Evolutionary conservation across 2,888 invertebrate species (phyloP).

Genomic region (Mellilla xanthometata): DNA sequence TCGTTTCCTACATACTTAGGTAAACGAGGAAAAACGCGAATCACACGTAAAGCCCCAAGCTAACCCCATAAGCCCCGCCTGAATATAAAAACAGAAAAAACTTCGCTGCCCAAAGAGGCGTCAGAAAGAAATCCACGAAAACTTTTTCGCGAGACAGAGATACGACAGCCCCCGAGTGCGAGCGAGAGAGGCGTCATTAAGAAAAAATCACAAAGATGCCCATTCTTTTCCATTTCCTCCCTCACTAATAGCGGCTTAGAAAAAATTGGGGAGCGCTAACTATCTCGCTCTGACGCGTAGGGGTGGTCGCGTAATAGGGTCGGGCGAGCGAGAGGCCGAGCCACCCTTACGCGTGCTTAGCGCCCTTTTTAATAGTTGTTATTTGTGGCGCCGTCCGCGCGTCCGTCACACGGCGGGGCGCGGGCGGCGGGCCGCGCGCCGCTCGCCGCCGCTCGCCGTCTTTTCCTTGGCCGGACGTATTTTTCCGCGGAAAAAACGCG

Average conservation of each 20-base stretch:
- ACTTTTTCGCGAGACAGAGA: conserved; percentile 51
- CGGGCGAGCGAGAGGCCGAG: conserved; percentile 74
- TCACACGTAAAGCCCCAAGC: conserved; percentile 62
- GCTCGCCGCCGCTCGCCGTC: conserved; percentile 56
- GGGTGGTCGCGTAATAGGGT: conserved; percentile 64
- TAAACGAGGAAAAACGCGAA: conserved; percentile 60
- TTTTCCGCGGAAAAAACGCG: conserved; percentile 81
- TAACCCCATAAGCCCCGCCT: conserved; percentile 79
- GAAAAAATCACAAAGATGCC: conserved; percentile 80
- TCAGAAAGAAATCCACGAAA: conserved; percentile 73
- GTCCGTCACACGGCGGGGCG: conserved; percentile 54
- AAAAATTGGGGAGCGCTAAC: conserved; percentile 72
- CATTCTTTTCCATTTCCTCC: conserved; percentile 82
- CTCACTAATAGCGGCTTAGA: conserved; percentile 78
- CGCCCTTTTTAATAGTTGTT: conserved; percentile 79
- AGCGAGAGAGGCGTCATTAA: conserved; percentile 68
- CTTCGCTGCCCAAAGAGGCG: conserved; percentile 74
- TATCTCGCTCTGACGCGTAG: conserved; percentile 67
- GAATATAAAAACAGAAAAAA: conserved; percentile 61
- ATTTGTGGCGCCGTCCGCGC: conserved; percentile 67
- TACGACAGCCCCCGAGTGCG: conserved; percentile 47
- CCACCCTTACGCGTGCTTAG: conserved; percentile 58
- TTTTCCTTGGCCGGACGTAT: conserved; percentile 80
- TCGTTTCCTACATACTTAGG: conserved; percentile 53
- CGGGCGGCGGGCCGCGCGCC: conserved; percentile 31